Conservation (phyloP, 2,797 vertebrate species). For the Tenualosa ilisha region DNA sequence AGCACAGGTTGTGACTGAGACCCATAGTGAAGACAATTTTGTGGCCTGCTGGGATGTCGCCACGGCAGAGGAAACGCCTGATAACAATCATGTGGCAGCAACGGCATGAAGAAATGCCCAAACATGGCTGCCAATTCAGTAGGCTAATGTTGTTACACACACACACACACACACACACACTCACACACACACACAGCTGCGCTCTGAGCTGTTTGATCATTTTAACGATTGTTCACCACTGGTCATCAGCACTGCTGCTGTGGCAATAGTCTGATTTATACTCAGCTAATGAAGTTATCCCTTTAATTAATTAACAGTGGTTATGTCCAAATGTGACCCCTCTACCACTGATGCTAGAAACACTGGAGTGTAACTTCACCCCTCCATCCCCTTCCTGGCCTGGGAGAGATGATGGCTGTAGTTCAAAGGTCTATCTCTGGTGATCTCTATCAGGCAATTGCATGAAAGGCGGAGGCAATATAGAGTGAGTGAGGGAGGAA, state of each 20-base stretch:
- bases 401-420: background rate
- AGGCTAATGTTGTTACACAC: background rate
- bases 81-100: background rate
- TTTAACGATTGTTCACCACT: background rate
- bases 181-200: background rate
- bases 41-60: background rate
- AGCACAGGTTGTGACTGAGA: background rate
- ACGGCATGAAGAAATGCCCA: background rate
- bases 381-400: background rate
- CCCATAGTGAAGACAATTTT: background rate
- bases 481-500: background rate
- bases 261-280: background rate
- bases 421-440: background rate
- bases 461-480: background rate
- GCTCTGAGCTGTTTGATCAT: background rate
- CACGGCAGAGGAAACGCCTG: background rate
- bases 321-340: background rate
- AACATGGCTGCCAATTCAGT: background rate
- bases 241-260: background rate
- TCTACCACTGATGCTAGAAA: background rate
- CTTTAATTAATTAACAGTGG: background rate
- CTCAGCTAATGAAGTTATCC: background rate
- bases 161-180: background rate
- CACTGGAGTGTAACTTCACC: background rate
- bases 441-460: background rate